A percentile compares a stretch with the other conserved stretches of the same genome.
Conservation (phyloP, 2,797 vertebrate genomes). For the Protonibea diacanthus region DNA sequence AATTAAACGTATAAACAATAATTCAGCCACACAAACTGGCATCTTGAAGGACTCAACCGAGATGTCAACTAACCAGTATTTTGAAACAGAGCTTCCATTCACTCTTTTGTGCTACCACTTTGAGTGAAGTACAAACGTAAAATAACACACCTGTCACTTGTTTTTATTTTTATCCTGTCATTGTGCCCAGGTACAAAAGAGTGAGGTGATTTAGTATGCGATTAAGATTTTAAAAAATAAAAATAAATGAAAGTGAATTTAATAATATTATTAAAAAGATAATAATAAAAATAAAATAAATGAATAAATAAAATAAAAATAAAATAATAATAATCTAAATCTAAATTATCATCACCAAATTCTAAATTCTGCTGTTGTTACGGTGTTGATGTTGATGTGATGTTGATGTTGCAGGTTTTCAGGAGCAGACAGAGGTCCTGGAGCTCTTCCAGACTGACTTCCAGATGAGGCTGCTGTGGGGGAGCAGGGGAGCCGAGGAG, state of each 20-base stretch:
- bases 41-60: no score
- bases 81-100: no score
- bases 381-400: neutral
- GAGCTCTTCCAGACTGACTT: slow-evolving; percentile 96
- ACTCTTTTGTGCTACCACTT: no score
- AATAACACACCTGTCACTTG: no score
- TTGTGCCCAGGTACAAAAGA: neutral
- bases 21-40: no score
- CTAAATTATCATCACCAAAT: neutral
- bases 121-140: no score
- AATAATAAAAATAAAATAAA: no score
- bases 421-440: slow-evolving; percentile 86
- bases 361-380: neutral
- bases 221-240: neutral
- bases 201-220: neutral
- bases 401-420: slow-evolving; percentile 85
- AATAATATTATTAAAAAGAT: no score
- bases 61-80: no score
- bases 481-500: slow-evolving; percentile 90
- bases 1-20: no score
- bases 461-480: slow-evolving; percentile 96
- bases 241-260: neutral
- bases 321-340: neutral
- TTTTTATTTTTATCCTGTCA: neutral
- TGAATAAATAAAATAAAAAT: no score